Base-by-base conservation (phyloP, 2,797 vertebrate species). In the Eutrigla gurnardus region DNA sequence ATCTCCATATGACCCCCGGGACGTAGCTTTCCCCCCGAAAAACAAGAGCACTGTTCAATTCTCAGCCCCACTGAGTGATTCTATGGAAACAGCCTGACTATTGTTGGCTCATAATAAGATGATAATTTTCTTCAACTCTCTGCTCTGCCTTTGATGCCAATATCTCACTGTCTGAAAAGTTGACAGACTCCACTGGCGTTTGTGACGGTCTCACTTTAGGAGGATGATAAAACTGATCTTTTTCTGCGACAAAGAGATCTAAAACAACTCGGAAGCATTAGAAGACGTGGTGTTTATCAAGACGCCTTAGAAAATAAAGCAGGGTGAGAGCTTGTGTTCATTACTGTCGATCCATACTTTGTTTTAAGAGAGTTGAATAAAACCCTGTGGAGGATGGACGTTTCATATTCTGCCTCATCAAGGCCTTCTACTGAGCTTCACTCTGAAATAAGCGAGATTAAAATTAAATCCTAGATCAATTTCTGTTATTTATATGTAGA, bases 391-490 rank as follows among this genome's bases (percentile, higher is more conserved):
- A 87, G 76, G 69, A 88, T 39, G 68, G 54, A 59, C 36, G 65
- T 69, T 88, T 85, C 87, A 72, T 71, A 82, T 76, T 80, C 86
- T 70, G 73, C 78, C 70, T 90, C 81, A 83, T 86, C 83, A 82
- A 92, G 83, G 81, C 80, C 87, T 92, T 90, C 67, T 65, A 62
- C 73, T 55, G 79, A 81, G 81, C 86, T 67, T 58, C 63, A 74
- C 75, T 82, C 83, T 81, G 76, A 90, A 91, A 89, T 86, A 89
- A 88, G 65, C 35, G 62, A 93, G 94, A 93, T 94, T 93, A 93
- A 86, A 93, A 91, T 86, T 86, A 91, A 94, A 91, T 81, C 93
- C 90, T 57, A 63, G 88, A 94, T 94, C 91, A 91, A 91, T 92
- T 87, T 86, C 64, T 80, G 73, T 77, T 90, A 87, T 91, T 92